Conservation (phyloP, 2,888 invertebrate species). For the Lottia scabra region DNA sequence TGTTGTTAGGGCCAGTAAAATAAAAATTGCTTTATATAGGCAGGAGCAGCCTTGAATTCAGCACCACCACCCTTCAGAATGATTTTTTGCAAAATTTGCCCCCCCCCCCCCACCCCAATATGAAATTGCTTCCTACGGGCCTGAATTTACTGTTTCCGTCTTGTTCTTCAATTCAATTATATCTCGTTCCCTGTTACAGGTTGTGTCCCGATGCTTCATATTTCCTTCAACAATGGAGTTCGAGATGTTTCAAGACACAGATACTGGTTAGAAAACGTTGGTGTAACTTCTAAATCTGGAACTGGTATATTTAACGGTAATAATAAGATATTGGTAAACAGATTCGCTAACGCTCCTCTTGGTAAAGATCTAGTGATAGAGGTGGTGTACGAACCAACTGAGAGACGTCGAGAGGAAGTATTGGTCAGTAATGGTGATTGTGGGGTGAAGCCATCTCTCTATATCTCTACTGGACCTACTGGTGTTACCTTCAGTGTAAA, state of each 20-base stretch:
- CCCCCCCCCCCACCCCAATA: no score
- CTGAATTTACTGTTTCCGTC: no score
- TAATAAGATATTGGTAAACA: neutral
- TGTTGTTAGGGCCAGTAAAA: no score
- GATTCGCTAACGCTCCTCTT: neutral
- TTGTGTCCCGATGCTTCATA: neutral
- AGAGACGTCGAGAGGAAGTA: neutral
- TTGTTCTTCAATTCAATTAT: no score
- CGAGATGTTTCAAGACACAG: neutral
- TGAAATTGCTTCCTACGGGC: no score
- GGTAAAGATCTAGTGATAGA: neutral
- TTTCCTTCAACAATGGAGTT: neutral
- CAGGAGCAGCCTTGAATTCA: no score
- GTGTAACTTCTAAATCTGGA: neutral
- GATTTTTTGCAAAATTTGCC: no score
- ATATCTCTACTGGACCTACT: neutral
- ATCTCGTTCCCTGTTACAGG: neutral
- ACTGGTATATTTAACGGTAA: neutral
- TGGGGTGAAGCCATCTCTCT: neutral
- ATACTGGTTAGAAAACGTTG: neutral
- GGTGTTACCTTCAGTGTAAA: no score
- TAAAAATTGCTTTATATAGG: no score
- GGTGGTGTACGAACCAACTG: neutral
- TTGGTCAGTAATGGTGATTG: neutral
- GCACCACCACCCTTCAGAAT: no score